phyloP scores from a whole-genome alignment of 2,797 vertebrate species.

The Danio jaintianensis region DNA sequence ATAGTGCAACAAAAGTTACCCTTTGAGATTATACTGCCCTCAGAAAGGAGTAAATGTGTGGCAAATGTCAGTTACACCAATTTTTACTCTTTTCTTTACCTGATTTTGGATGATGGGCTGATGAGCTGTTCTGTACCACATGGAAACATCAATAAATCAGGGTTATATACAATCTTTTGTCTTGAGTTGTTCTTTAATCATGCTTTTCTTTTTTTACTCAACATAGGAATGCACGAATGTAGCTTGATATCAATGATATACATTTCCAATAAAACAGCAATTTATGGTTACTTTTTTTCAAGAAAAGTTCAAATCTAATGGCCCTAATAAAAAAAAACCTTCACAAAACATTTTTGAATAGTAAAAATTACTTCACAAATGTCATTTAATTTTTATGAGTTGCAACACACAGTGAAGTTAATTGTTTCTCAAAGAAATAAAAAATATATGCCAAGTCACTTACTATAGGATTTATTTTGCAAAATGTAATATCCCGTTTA shows the following conservation, averaged over 20 bases:
- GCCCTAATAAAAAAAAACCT: no score
- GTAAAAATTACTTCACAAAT: neutral
- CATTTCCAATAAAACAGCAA: no score
- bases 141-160: slow-evolving; percentile 76
- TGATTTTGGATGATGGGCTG: slow-evolving; percentile 26
- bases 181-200: neutral
- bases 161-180: slow-evolving; percentile 46
- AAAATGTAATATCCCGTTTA: neutral
- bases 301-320: neutral
- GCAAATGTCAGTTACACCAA: slow-evolving; percentile 12
- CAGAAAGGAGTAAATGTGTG: slow-evolving; percentile 20
- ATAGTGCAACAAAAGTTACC: slow-evolving; percentile 34
- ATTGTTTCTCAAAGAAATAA: neutral
- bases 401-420: neutral
- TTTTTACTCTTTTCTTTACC: slow-evolving; percentile 24
- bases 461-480: neutral
- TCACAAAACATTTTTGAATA: neutral
- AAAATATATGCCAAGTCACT: neutral
- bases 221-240: neutral
- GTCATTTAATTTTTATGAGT: neutral
- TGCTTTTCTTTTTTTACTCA: slow-evolving; percentile 22
- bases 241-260: no score
- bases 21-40: slow-evolving; percentile 13
- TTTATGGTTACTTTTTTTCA: neutral
- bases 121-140: slow-evolving; percentile 61